Evolutionary conservation across 2,888 invertebrate species (phyloP), one percentile per base, ranked within the genome.

Genomic region (Aporophyla lueneburgensis): DNA sequence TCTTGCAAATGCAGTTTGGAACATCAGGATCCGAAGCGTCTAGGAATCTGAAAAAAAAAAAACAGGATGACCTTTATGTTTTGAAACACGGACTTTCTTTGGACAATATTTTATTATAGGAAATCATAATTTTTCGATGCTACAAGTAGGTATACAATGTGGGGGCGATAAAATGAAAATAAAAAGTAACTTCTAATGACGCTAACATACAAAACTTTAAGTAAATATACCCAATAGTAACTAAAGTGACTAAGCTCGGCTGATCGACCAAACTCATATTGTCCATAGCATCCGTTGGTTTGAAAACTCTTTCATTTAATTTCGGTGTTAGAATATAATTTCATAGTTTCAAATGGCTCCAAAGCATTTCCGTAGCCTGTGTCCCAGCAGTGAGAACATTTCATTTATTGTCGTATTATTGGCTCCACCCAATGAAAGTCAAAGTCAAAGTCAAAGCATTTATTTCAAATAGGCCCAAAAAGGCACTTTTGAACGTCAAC

Each of bases 21-120:
- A 95, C 88, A 58, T 95, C 95, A 6, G 96, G 96, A 49, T 96
- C 94, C 1, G 96, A 92, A 14, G 95, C 93, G 67, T 96, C 96
- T 65, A 96, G 88, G 73, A 92, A 95, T 80, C 96, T 96, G 88
- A 21, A 56, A 56, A 24, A 56, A 12, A 46, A 46, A 46, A 33
- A 33, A 33, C 1, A 46, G 10, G 43, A 46, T 46, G 43, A 46
- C 10, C 12, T 9, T 46, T 10, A 46, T 0, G 10, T 46, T 10
- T 2, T 10, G 43, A 46, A 46, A 46, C 1, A 46, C 43, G 43
- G 43, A 46, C 43, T 10, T 46, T 46, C 43, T 10, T 46, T 46
- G 10, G n/a, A n/a, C n/a, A 46, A 46, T 46, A 46, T 9, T 46
- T 46, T 46, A n/a, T n/a, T n/a, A n/a, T n/a, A 33, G 33, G 33